These are phyloP conservation scores for Cossypha polioptera DNA, from an alignment of 2,797 vertebrate species.

Conservation along the genomic window DNA sequence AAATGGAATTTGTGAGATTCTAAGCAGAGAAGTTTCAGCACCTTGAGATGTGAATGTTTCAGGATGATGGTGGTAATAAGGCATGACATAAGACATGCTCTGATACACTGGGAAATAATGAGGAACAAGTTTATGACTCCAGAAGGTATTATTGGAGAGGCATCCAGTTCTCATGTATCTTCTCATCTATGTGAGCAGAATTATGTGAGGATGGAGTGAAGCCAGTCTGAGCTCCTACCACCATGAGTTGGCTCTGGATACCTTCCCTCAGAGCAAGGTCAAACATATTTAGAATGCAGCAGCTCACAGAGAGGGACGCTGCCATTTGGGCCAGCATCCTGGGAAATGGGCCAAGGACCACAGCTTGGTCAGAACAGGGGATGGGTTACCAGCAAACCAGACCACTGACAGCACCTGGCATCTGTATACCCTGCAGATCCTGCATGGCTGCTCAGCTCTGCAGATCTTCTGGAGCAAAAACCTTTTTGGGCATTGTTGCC, in stretches of 20 bases:
- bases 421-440: background rate
- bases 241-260: background rate
- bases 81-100: background rate
- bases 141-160: background rate
- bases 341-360: background rate
- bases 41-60: background rate
- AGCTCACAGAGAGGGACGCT: slow-evolving; percentile 2
- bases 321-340: background rate
- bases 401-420: background rate
- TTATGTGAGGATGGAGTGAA: background rate
- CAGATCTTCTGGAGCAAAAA: background rate
- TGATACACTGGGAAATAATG: background rate
- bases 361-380: background rate
- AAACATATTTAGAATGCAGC: background rate
- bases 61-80: background rate
- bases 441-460: background rate
- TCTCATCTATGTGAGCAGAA: background rate
- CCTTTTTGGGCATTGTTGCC: background rate
- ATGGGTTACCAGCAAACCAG: background rate
- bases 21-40: background rate
- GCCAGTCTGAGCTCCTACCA: background rate
- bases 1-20: background rate
- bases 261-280: background rate
- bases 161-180: background rate
- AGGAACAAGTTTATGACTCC: background rate